phyloP scores from a whole-genome alignment of 2,888 invertebrate species.

The Alitta virens region DNA sequence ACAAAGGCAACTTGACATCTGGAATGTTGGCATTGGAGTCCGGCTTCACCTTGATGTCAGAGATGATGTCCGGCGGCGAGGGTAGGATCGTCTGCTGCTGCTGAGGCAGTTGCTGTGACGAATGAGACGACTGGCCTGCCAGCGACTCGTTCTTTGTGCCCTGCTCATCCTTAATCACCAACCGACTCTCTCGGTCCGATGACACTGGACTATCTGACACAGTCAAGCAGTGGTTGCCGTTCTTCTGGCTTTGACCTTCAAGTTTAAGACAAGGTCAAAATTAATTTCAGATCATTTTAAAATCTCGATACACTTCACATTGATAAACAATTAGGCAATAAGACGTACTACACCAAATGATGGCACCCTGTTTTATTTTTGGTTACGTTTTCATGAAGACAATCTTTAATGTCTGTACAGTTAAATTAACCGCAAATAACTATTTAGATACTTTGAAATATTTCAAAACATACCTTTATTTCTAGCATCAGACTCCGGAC shows the following conservation, averaged over 20 bases:
- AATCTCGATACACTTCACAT: too few relatives aligned
- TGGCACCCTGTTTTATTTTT: too few relatives aligned
- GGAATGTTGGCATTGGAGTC: conserved; percentile 8
- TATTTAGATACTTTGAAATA: too few relatives aligned
- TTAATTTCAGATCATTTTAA: neutral
- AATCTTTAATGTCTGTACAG: too few relatives aligned
- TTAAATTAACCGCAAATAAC: too few relatives aligned
- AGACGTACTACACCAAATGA: too few relatives aligned
- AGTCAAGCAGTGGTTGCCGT: conserved; percentile 66
- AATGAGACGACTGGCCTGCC: neutral
- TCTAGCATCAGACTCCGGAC: conserved; percentile 14
- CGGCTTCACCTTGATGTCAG: conserved; percentile 1
- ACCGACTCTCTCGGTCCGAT: conserved; percentile 36
- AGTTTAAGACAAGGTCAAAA: neutral
- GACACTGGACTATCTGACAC: conserved; percentile 64
- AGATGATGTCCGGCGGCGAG: conserved; percentile 14
- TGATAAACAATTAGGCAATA: too few relatives aligned
- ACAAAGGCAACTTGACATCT: conserved; percentile 8
- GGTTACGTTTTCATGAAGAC: too few relatives aligned
- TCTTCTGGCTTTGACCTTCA: too few relatives aligned
- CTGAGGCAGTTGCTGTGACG: conserved; percentile 8
- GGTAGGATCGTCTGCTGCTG: neutral
- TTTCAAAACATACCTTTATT: neutral
- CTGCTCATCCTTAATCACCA: conserved; percentile 45
- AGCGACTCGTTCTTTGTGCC: neutral